These are phyloP conservation scores for Mionectes olivaceus DNA, from an alignment of 2,797 vertebrate genomes.

Conservation along the genomic window DNA sequence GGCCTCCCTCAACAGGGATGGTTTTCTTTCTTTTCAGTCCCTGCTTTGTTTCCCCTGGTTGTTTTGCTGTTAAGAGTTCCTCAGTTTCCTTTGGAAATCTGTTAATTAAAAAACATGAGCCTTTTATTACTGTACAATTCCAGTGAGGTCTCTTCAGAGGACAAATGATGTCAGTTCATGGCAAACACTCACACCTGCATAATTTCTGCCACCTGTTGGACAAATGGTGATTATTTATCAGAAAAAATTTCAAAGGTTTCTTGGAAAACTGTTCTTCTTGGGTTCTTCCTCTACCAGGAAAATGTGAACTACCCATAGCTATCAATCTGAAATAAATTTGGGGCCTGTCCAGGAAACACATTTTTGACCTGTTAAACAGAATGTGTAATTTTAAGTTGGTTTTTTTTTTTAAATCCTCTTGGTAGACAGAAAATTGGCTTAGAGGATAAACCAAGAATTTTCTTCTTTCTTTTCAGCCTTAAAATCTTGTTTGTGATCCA, in stretches of 20 bases:
- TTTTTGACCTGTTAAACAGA: neutral
- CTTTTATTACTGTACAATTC: conserved; percentile 40
- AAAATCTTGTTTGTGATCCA: neutral
- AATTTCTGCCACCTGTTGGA: conserved; percentile 41
- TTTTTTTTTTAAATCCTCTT: neutral
- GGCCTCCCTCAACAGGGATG: neutral
- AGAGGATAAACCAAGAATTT: neutral
- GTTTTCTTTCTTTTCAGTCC: neutral
- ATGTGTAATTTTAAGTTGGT: neutral
- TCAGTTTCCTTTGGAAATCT: conserved; percentile 30
- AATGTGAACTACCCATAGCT: neutral
- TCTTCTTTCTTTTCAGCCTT: neutral
- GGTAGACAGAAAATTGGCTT: neutral
- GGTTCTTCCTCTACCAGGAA: neutral
- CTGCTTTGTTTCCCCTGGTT: neutral
- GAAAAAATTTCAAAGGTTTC: conserved; percentile 36
- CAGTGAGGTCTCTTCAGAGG: conserved; percentile 7
- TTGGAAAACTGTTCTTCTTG: conserved; percentile 18
- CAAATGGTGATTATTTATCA: neutral
- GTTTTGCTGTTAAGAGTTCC: neutral
- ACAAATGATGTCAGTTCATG: conserved; percentile 25
- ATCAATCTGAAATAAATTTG: neutral
- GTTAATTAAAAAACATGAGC: conserved; percentile 29
- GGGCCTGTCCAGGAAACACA: neutral
- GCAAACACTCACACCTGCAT: conserved; percentile 28